These are phyloP conservation scores for Xestia c-nigrum DNA, from an alignment of 2,888 invertebrate genomes.

Conservation along the genomic window DNA sequence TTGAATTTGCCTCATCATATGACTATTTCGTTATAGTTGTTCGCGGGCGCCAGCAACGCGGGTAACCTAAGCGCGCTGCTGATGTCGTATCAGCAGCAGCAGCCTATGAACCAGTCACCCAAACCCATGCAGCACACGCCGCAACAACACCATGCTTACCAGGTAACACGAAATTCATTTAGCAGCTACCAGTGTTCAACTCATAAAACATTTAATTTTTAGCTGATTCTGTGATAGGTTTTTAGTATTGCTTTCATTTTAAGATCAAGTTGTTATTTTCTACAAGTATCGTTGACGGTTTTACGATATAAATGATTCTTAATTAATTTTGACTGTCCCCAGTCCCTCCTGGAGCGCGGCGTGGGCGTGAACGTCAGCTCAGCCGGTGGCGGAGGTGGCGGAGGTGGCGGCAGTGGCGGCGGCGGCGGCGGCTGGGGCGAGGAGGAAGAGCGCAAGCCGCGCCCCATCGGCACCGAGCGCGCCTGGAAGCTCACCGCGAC, in stretches of 20 bases:
- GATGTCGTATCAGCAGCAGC: slow-evolving; percentile 89
- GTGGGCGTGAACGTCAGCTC: slow-evolving; percentile 73
- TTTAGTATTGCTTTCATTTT: not conserved
- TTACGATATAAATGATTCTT: not conserved
- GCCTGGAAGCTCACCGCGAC: slow-evolving; percentile 91
- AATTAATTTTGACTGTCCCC: slow-evolving; percentile 21
- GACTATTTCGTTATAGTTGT: slow-evolving; percentile 70
- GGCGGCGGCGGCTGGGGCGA: slow-evolving; percentile 77
- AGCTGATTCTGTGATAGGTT: not conserved
- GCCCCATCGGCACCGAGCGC: slow-evolving; percentile 96
- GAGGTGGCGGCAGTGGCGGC: slow-evolving; percentile 63
- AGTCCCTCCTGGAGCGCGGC: slow-evolving; percentile 87
- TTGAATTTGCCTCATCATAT: slow-evolving; percentile 2
- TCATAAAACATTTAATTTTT: not conserved
- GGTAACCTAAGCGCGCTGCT: slow-evolving; percentile 85
- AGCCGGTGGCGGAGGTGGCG: slow-evolving; percentile 59
- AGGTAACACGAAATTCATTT: slow-evolving; percentile 70
- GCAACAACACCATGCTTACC: slow-evolving; percentile 85
- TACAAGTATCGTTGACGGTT: not conserved
- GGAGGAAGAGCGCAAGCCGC: slow-evolving; percentile 91
- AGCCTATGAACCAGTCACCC: slow-evolving; percentile 85
- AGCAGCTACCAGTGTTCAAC: not conserved
- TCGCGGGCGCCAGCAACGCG: slow-evolving; percentile 78
- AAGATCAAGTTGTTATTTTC: not conserved
- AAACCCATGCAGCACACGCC: slow-evolving; percentile 86